A percentile compares a stretch with the other conserved stretches of the same genome.
phyloP scores from a whole-genome alignment of 2,888 invertebrate genomes.

The Bellardia pandia region DNA sequence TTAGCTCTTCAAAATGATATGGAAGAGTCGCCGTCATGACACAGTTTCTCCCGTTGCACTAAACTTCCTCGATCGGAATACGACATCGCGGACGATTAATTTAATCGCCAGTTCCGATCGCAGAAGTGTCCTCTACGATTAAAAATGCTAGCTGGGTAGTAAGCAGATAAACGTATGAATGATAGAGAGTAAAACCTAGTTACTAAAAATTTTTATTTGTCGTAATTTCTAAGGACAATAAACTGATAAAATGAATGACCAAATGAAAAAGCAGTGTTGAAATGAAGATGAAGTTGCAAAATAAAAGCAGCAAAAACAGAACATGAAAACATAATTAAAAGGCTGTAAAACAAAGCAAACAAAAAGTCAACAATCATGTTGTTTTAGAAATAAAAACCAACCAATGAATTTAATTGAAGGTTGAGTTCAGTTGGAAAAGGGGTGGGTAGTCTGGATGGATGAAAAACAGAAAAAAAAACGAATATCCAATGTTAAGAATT shows the following conservation, averaged over 20 bases:
- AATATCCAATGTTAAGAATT: conserved; percentile 26
- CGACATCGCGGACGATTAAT: too few species aligned
- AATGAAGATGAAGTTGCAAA: not conserved
- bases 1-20: too few species aligned
- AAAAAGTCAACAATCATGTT: conserved; percentile 38
- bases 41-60: too few species aligned
- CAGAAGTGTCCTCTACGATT: too few species aligned
- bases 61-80: too few species aligned
- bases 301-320: conserved; percentile 25
- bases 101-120: too few species aligned
- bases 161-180: conserved; percentile 1
- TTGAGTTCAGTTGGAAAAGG: not conserved
- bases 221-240: conserved; percentile 59
- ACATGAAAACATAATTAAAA: conserved; percentile 70
- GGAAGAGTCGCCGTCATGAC: too few species aligned
- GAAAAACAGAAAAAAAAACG: not conserved
- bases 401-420: not conserved
- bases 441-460: not conserved
- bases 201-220: conserved; percentile 34
- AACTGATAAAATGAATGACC: conserved; percentile 49
- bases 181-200: conserved; percentile 1
- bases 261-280: not conserved
- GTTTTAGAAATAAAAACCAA: conserved; percentile 13
- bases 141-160: too few species aligned
- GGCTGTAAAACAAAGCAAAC: conserved; percentile 57